phyloP scores from a whole-genome alignment of 2,797 vertebrate genomes.

The Enteromius argenteus region DNA sequence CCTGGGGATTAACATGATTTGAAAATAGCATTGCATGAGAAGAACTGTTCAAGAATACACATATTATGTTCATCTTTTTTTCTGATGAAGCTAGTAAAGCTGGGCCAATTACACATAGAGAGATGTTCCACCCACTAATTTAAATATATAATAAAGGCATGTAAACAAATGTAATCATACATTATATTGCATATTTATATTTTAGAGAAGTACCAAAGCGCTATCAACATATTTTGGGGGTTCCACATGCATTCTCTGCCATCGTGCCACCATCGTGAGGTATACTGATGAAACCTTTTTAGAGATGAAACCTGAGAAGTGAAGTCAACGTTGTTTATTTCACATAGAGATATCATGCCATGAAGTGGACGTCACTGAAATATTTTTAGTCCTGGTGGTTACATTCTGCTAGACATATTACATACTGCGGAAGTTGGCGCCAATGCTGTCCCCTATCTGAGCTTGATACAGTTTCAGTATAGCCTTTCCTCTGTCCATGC shows the following conservation, averaged over 20 bases:
- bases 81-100: not conserved
- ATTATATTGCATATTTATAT: conserved; percentile 28
- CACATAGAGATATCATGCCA: conserved; percentile 60
- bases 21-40: conserved; percentile 28
- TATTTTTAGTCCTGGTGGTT: conserved; percentile 65
- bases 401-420: conserved; percentile 57
- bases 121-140: conserved; percentile 15
- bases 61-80: conserved; percentile 13
- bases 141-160: conserved; percentile 8
- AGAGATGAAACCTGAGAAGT: conserved; percentile 53
- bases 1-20: conserved; percentile 27
- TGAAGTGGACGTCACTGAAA: conserved; percentile 56
- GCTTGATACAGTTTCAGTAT: conserved; percentile 62
- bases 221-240: conserved; percentile 16
- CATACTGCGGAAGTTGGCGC: conserved; percentile 49
- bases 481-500: conserved; percentile 59
- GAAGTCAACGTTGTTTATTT: conserved; percentile 63
- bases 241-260: conserved; percentile 30
- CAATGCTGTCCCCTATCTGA: conserved; percentile 55
- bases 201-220: too few species aligned
- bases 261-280: conserved; percentile 28
- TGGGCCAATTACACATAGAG: not conserved
- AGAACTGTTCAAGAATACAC: conserved; percentile 19
- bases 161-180: not conserved
- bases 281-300: not conserved